Base-by-base conservation (phyloP, 2,113 vertebrate genomes). In the Stictonetta naevosa region DNA sequence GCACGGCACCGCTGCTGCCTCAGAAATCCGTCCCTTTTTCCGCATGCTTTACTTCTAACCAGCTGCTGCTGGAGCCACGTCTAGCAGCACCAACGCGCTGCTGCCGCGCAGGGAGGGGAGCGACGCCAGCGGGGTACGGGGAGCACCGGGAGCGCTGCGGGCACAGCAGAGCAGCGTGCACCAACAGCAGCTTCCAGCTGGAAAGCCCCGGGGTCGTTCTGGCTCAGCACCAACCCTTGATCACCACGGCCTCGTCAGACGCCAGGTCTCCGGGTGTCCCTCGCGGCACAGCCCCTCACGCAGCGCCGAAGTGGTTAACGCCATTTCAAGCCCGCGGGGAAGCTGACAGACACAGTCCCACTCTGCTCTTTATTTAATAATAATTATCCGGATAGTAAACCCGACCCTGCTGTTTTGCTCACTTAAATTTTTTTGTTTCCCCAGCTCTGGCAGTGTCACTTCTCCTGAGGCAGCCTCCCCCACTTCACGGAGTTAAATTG, bases 401-500 rank as follows among this genome's bases (percentile, higher is more conserved):
- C 60, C 59, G 91, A 64, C 58, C 90, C 93, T 92, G 93, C 96
- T 96, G 95, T 94, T 97, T 95, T 91, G 88, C 90, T 90, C 92
- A 11, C 87, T 93, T 78, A 9, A 48, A 68, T 71, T 83, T 95
- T 96, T 95, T 94, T 85, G 90, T 95, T 97, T 95, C 80, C 94
- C 96, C 88, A 96, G 92, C 96, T 80, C 50, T 80, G 84, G 83
- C 89, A 90, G 26, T 94, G 95, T 89, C 71, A 90, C 90, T 94
- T 95, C 95, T 97, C 85, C 95, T 50, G 86, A 96, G 93, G 93
- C 86, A 75, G 76, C 94, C 84, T 95, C 96, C 94, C 96, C 96
- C 93, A 93, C 90, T 96, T 76, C 96, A 72, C 81, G 88, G 87
- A 97, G 94, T 91, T 91, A 96, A 97, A 97, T 96, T 95, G 93